Base-by-base conservation (phyloP, 2,113 vertebrate genomes). In the Murina feae region DNA sequence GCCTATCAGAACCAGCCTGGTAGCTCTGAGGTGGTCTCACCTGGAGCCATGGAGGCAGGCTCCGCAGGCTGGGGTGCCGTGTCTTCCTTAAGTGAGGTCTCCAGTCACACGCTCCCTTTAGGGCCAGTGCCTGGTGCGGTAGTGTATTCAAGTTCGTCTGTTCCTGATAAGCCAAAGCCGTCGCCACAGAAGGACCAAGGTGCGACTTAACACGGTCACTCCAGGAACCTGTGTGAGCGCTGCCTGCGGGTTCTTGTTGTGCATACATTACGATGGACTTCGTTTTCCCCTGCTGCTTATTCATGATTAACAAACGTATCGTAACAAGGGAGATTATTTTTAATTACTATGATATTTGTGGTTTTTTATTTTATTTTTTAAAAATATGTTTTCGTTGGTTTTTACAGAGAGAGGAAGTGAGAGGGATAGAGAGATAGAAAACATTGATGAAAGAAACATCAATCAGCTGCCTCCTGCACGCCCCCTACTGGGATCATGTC, bases 11-110 rank as follows among this genome's bases (percentile, higher is more conserved):
- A 98, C 93, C 99, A 95, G 97, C 98, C 98, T 97, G 98, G 98
- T 96, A 98, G 97, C 95, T 98, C 98, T 9, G 98, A 98, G 97
- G 98, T 98, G 82, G 98, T 98, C 96, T 98, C 99, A 94, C 98
- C 98, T 95, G 99, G 98, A 98, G 99, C 99, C 97, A 99, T 99
- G 99, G 99, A 99, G 0, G 97, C 99, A 94, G 98, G 99, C 96
- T 99, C 99, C 68, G 98, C 99, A 81, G 99, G 98, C 96, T 98
- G 99, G 99, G 98, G 98, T 65, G 97, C 98, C 49, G 98, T 99
- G 66, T 98, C 99, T 90, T 98, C 98, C 53, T 65, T 99, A 83
- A 96, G 94, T 65, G 99, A 99, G 96, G 98, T 98, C 90, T 97
- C 98, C 5, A 98, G 98, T 92, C 98, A 98, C 95, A 99, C 98